These are phyloP conservation scores for Melinaea marsaeus DNA, from an alignment of 2,888 invertebrate species.

Conservation along the genomic window DNA sequence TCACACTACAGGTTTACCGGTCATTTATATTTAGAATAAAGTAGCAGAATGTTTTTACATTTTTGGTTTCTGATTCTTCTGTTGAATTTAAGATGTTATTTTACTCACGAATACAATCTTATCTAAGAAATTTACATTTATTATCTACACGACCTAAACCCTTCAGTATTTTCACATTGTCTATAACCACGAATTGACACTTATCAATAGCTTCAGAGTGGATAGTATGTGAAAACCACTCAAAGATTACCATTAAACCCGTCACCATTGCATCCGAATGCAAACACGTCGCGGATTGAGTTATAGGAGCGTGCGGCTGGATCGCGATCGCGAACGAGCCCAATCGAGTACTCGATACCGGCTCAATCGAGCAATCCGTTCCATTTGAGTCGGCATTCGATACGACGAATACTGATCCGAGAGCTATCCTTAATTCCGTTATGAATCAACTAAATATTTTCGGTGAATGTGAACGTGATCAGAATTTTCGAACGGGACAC, in stretches of 20 bases:
- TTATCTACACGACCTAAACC: no score
- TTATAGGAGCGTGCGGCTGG: conserved; percentile 37
- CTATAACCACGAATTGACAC: conserved; percentile 15
- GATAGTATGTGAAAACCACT: conserved; percentile 34
- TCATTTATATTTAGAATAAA: conserved; percentile 13
- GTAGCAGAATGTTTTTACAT: conserved; percentile 12
- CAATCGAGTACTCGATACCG: conserved; percentile 44
- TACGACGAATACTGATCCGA: conserved; percentile 33
- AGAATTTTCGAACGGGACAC: conserved; percentile 23
- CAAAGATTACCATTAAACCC: conserved; percentile 41
- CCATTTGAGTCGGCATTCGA: conserved; percentile 38
- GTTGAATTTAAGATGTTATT: no score
- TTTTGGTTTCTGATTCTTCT: conserved; percentile 4
- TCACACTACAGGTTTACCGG: conserved; percentile 25
- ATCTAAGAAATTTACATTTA: no score
- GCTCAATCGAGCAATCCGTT: conserved; percentile 54
- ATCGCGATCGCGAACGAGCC: conserved; percentile 42
- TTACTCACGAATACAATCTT: no score
- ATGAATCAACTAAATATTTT: conserved; percentile 41
- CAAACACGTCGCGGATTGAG: conserved; percentile 55
- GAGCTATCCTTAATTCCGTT: conserved; percentile 36
- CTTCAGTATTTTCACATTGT: background rate
- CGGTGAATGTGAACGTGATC: conserved; percentile 27
- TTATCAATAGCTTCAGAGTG: conserved; percentile 17
- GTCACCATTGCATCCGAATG: conserved; percentile 46